These are phyloP conservation scores for Pyrgus malvae DNA, from an alignment of 2,888 invertebrate species.

Conservation along the genomic window DNA sequence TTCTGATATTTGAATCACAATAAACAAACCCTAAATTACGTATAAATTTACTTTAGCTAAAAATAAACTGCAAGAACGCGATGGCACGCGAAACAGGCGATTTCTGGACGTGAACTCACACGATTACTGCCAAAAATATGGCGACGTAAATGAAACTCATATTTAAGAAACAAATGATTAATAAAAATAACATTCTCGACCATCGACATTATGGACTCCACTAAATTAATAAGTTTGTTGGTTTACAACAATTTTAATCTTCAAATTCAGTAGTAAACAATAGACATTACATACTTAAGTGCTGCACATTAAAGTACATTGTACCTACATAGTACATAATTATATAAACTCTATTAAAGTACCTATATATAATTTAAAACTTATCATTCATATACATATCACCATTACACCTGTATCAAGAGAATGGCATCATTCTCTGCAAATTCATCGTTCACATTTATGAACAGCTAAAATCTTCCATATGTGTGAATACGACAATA, in stretches of 20 bases:
- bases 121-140: slow-evolving; percentile 33
- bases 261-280: too few relatives aligned
- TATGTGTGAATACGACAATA: slow-evolving; percentile 72
- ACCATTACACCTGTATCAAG: slow-evolving; percentile 48
- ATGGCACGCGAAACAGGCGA: slow-evolving; percentile 30
- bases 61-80: slow-evolving; percentile 35
- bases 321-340: too few relatives aligned
- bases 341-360: too few relatives aligned
- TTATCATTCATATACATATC: neutral
- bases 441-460: slow-evolving; percentile 65
- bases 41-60: slow-evolving; percentile 25
- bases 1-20: neutral
- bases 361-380: neutral
- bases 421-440: slow-evolving; percentile 73
- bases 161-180: too few relatives aligned
- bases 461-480: slow-evolving; percentile 64
- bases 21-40: slow-evolving; percentile 17
- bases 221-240: too few relatives aligned
- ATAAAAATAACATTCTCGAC: too few relatives aligned
- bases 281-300: too few relatives aligned
- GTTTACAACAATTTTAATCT: too few relatives aligned
- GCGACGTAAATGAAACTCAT: slow-evolving; percentile 14
- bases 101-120: slow-evolving; percentile 22
- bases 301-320: too few relatives aligned
- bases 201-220: too few relatives aligned